Percentiles rank a stretch among this genome's conserved stretches.
phyloP scores from a whole-genome alignment of 35 echinoderm and acorn worm species.

The Apostichopus californicus region DNA sequence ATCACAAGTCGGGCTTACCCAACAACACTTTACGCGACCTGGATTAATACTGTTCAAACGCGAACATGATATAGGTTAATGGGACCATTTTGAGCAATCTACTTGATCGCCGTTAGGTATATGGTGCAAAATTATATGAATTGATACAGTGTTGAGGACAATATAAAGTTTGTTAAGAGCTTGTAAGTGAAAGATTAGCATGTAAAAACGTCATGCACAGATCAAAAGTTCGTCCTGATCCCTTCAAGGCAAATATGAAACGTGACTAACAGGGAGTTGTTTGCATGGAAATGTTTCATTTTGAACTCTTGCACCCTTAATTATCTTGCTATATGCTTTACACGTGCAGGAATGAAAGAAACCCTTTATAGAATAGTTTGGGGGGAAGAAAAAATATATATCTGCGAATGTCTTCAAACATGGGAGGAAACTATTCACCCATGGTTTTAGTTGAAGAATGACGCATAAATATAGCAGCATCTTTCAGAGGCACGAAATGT shows the following conservation, averaged over 20 bases:
- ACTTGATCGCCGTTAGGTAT: neutral
- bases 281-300: neutral
- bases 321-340: no score
- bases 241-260: neutral
- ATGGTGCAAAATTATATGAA: neutral
- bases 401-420: no score
- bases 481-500: no score
- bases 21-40: neutral
- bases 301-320: neutral
- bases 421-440: no score
- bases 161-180: neutral
- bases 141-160: neutral
- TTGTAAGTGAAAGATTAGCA: neutral
- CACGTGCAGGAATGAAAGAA: no score
- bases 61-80: neutral
- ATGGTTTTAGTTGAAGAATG: no score
- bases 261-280: neutral
- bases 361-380: no score
- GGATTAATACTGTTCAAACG: neutral
- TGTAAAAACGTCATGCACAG: neutral
- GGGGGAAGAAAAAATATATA: no score
- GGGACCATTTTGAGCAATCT: neutral
- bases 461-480: no score
- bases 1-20: neutral
- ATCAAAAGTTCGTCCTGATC: neutral